These are phyloP conservation scores for Melolontha melolontha DNA, from an alignment of 2,888 invertebrate genomes.

Conservation along the genomic window DNA sequence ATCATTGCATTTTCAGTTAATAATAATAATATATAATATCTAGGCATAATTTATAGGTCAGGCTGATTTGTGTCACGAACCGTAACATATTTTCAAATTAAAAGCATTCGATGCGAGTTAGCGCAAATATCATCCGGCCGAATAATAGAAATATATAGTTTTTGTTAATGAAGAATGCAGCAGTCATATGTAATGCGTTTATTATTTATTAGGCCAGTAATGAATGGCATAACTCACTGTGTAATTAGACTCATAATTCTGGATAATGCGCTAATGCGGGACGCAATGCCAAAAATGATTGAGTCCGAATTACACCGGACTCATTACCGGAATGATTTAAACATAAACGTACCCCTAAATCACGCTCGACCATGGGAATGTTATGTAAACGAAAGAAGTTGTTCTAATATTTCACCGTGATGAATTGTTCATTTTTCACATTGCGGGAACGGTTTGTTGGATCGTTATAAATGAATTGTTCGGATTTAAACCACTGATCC, in stretches of 20 bases:
- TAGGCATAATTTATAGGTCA: slow-evolving; percentile 53
- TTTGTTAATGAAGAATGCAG: slow-evolving; percentile 65
- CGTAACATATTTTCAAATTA: slow-evolving; percentile 55
- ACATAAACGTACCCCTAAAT: slow-evolving; percentile 38
- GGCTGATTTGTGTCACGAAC: slow-evolving; percentile 52
- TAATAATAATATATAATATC: slow-evolving; percentile 47
- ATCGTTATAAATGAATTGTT: slow-evolving; percentile 27
- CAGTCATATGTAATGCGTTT: slow-evolving; percentile 63
- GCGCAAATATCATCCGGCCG: slow-evolving; percentile 51
- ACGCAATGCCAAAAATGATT: slow-evolving; percentile 63
- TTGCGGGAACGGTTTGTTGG: slow-evolving; percentile 25
- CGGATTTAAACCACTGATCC: slow-evolving; percentile 3
- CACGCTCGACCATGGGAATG: slow-evolving; percentile 27
- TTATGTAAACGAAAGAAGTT: slow-evolving; percentile 40
- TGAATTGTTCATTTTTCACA: slow-evolving; percentile 37
- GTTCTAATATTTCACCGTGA: slow-evolving; percentile 38
- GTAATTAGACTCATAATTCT: slow-evolving; percentile 67
- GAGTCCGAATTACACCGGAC: slow-evolving; percentile 54
- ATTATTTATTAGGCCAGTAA: slow-evolving; percentile 65
- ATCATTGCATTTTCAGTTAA: slow-evolving; percentile 52
- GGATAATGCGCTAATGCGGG: slow-evolving; percentile 64
- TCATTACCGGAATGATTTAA: slow-evolving; percentile 44
- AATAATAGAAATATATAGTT: slow-evolving; percentile 66
- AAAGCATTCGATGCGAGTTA: slow-evolving; percentile 52
- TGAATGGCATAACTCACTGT: slow-evolving; percentile 65